A percentile compares a stretch with the other conserved stretches of the same genome.
Evolutionary conservation across 2,888 invertebrate species (phyloP).

Genomic region (Dynastes hyllus): DNA sequence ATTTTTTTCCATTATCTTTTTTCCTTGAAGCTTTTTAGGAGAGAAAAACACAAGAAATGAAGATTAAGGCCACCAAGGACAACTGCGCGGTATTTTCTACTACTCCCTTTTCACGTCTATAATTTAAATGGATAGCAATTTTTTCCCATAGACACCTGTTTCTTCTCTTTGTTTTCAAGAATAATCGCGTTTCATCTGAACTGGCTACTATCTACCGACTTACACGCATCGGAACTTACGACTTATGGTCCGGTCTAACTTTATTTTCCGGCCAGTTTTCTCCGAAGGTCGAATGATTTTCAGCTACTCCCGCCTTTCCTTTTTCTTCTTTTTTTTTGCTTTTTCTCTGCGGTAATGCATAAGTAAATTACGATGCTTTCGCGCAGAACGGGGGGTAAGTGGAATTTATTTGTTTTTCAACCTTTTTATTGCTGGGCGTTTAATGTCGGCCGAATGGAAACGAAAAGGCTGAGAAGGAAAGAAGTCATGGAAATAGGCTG

Average conservation of each 20-base stretch:
- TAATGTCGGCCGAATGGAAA: slow-evolving; percentile 28
- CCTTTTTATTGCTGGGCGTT: slow-evolving; percentile 37
- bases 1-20: neutral
- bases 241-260: slow-evolving; percentile 13
- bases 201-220: neutral
- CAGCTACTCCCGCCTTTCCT: neutral
- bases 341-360: neutral
- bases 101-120: slow-evolving; percentile 4
- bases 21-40: neutral
- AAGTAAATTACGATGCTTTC: slow-evolving; percentile 35
- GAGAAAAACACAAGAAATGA: neutral
- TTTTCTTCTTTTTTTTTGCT: neutral
- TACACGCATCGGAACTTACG: neutral
- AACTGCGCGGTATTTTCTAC: neutral
- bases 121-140: slow-evolving; percentile 15
- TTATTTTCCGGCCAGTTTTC: slow-evolving; percentile 15
- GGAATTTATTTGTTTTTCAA: slow-evolving; percentile 46
- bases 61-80: neutral
- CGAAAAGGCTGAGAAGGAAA: neutral
- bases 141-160: neutral
- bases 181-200: neutral
- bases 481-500: neutral
- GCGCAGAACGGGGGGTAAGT: slow-evolving; percentile 28
- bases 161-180: neutral
- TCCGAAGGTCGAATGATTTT: slow-evolving; percentile 3